These are phyloP conservation scores for Tipula lateralis DNA, from an alignment of 2,888 invertebrate genomes.

Conservation along the genomic window DNA sequence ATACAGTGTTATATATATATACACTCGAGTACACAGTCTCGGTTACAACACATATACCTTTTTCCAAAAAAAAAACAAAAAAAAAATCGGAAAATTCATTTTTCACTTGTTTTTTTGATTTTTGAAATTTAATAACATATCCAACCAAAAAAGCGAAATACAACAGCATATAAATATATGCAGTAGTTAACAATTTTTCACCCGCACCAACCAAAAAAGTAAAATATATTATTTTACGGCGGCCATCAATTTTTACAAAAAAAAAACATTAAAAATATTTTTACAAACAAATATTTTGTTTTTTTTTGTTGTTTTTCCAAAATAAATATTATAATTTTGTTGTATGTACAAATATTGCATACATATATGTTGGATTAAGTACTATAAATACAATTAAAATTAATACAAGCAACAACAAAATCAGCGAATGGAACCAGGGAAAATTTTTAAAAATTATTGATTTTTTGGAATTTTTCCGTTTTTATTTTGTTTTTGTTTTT, in stretches of 20 bases:
- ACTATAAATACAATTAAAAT: not conserved
- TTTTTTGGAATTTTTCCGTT: not conserved
- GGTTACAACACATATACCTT: not conserved
- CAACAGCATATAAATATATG: not conserved
- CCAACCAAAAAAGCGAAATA: not conserved
- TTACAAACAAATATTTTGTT: not conserved
- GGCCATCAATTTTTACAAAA: not conserved
- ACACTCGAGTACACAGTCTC: not conserved
- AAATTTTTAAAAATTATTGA: slow-evolving; percentile 7
- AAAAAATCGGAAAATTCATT: not conserved
- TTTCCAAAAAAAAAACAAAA: not conserved
- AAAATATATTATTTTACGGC: not conserved
- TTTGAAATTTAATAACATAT: slow-evolving; percentile 19
- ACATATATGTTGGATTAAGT: not conserved
- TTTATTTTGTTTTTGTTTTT: not conserved
- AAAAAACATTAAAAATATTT: not conserved
- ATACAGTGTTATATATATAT: too few relatives aligned
- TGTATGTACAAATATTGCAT: not conserved
- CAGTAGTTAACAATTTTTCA: not conserved
- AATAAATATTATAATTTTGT: not conserved
- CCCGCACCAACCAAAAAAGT: not conserved
- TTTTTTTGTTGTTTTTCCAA: not conserved
- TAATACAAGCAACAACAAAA: not conserved
- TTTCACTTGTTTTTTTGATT: not conserved
- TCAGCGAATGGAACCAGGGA: not conserved